Conservation (phyloP, 2,113 vertebrate genomes). For the Halcyon senegalensis region DNA sequence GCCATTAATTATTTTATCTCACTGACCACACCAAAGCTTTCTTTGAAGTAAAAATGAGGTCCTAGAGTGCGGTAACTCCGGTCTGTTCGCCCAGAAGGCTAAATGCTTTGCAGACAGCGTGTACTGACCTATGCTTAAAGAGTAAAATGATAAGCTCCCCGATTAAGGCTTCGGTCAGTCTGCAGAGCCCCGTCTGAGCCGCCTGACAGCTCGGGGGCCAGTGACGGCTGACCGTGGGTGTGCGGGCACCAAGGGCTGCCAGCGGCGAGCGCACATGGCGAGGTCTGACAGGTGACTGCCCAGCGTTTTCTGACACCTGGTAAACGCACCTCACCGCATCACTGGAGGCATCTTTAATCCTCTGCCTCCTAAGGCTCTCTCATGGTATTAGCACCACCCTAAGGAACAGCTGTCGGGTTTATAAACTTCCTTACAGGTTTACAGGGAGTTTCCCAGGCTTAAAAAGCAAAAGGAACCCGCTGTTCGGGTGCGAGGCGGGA, state of each 20-base stretch:
- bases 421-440: background rate
- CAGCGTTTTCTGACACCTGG: fast-evolving
- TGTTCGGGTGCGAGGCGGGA: background rate
- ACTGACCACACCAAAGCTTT: background rate
- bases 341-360: background rate
- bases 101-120: background rate
- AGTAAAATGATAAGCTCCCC: background rate
- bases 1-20: background rate
- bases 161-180: background rate
- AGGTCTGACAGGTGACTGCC: background rate
- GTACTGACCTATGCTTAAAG: background rate
- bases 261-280: background rate
- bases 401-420: background rate
- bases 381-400: background rate
- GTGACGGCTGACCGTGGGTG: background rate
- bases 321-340: background rate
- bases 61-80: background rate
- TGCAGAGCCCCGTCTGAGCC: background rate
- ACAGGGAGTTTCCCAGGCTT: background rate
- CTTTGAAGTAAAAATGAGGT: background rate
- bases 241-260: background rate
- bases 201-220: background rate
- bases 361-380: background rate
- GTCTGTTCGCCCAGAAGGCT: background rate
- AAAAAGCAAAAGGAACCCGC: background rate